Evolutionary conservation across 2,113 vertebrate species (phyloP).

Genomic region (Sula dactylatra): DNA sequence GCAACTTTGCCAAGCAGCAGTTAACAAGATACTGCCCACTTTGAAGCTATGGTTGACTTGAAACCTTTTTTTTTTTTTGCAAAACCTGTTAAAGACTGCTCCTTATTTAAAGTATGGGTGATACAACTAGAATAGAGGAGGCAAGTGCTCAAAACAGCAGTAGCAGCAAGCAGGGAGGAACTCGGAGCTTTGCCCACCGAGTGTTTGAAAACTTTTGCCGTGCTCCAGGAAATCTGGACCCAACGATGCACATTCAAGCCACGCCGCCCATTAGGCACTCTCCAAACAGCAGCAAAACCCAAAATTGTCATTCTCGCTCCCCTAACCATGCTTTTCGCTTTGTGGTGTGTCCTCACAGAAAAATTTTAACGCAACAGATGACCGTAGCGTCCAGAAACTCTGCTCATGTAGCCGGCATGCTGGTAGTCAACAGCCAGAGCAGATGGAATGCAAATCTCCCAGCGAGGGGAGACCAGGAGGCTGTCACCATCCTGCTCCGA

Average conservation of each 20-base stretch:
- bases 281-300: not conserved
- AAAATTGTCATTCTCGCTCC: fast-evolving
- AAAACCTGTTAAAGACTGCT: not conserved
- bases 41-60: not conserved
- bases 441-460: conserved; percentile 53
- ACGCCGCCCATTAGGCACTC: fast-evolving
- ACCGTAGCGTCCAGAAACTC: not conserved
- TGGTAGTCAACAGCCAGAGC: conserved; percentile 41
- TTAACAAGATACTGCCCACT: not conserved
- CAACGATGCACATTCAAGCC: fast-evolving
- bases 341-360: not conserved
- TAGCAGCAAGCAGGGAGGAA: not conserved
- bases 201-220: fast-evolving
- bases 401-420: conserved; percentile 30
- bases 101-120: not conserved
- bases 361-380: not conserved
- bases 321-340: not conserved
- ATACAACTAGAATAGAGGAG: not conserved
- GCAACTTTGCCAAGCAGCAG: not conserved
- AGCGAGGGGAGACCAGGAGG: not conserved
- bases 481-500: conserved; percentile 23
- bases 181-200: not conserved
- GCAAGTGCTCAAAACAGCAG: not conserved
- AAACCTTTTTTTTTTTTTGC: not conserved
- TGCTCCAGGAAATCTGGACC: not conserved